Evolutionary conservation across 2,888 invertebrate genomes (phyloP).

Genomic region (Leuctra nigra): DNA sequence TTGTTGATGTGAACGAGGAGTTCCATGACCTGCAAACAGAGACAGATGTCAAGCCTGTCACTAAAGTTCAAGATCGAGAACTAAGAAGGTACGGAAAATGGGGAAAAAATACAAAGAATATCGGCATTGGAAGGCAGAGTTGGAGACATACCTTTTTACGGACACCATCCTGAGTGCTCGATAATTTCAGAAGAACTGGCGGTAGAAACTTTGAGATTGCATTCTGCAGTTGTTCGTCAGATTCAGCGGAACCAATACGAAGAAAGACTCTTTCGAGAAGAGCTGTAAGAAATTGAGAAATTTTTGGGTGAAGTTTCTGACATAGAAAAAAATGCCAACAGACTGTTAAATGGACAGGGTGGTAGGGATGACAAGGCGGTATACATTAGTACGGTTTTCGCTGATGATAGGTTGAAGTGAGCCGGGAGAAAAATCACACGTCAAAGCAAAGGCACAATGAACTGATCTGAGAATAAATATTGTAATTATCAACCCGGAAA

Average conservation of each 20-base stretch:
- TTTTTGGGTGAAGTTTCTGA: too few relatives aligned
- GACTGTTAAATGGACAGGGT: too few relatives aligned
- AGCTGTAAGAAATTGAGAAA: conserved; percentile 56
- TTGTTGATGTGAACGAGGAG: conserved; percentile 86
- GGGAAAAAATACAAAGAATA: background rate
- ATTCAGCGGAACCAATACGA: conserved; percentile 80
- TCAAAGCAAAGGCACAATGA: too few relatives aligned
- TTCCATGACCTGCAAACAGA: conserved; percentile 81
- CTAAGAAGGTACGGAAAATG: background rate
- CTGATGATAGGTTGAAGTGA: too few relatives aligned
- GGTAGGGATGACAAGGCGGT: too few relatives aligned
- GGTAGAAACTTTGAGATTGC: conserved; percentile 76
- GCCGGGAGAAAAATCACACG: too few relatives aligned
- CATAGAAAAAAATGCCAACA: too few relatives aligned
- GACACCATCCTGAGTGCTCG: conserved; percentile 80
- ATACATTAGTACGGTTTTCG: too few relatives aligned
- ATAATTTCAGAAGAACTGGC: conserved; percentile 84
- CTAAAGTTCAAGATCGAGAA: background rate
- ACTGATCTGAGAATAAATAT: too few relatives aligned
- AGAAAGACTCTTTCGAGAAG: conserved; percentile 84
- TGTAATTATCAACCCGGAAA: too few relatives aligned
- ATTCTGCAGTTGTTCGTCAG: conserved; percentile 80
- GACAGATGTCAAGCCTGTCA: background rate
- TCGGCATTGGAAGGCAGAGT: too few relatives aligned
- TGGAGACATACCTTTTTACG: conserved; percentile 50